Evolutionary conservation across 30 jellyfish, hydroid and myxozoan species (phyloP), one percentile per base, ranked within the genome.

Genomic region (Pseudorhiza aurosa): DNA sequence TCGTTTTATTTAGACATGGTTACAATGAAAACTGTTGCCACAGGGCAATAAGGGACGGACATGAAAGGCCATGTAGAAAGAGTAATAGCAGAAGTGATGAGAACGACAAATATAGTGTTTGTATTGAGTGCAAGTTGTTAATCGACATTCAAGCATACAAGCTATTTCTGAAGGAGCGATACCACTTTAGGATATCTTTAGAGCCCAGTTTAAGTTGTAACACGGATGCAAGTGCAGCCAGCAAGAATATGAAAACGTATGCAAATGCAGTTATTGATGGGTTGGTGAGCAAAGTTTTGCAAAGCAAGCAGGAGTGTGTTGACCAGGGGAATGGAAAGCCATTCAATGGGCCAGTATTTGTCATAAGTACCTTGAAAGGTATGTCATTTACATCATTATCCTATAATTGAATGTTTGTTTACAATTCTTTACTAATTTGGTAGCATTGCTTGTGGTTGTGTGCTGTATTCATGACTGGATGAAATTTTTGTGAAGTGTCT

Each of bases 361-460:
- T 92, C 35, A 55, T 92, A 40, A 72, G 96, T 17, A 44, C 96
- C 11, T 67, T 92, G 70, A 83, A 92, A 92, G 98, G 98, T 88
- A 64, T 36, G 19, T 62, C 28, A 8, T 22, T 27, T 56, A 55
- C 26, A 7, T 5, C 50, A 39, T 12, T 39, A 5, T 39, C n/a
- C n/a, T n/a, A n/a, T n/a, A n/a, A n/a, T n/a, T n/a, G n/a, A n/a
- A n/a, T n/a, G n/a, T n/a, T n/a, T n/a, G n/a, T n/a, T n/a, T n/a
- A n/a, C n/a, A n/a, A n/a, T n/a, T n/a, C n/a, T n/a, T n/a, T n/a
- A n/a, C n/a, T n/a, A n/a, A n/a, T n/a, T n/a, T n/a, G n/a, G n/a
- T n/a, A n/a, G n/a, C n/a, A n/a, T n/a, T n/a, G n/a, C n/a, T n/a
- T n/a, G n/a, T n/a, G n/a, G n/a, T n/a, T n/a, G n/a, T n/a, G n/a